phyloP scores from a whole-genome alignment of 2,888 invertebrate species.

The Caenorhabditis macrosperma region DNA sequence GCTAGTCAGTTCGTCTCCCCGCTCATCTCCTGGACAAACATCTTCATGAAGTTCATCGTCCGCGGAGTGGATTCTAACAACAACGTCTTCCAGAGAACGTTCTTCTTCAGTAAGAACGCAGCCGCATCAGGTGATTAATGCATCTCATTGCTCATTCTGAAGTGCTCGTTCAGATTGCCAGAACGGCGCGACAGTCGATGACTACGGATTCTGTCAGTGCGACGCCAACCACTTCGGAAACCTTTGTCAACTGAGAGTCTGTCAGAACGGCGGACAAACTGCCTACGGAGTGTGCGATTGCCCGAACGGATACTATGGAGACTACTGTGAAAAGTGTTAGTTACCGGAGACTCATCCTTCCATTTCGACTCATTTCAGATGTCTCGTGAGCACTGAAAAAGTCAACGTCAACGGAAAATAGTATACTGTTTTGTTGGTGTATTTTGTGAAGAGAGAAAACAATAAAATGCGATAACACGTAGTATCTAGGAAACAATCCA shows the following conservation, averaged over 20 bases:
- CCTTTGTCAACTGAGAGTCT: slow-evolving; percentile 47
- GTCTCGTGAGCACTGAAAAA: background rate
- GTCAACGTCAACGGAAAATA: background rate
- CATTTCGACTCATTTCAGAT: slow-evolving; percentile 26
- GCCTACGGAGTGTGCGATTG: slow-evolving; percentile 65
- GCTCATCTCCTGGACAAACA: slow-evolving; percentile 37
- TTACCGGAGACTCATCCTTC: background rate
- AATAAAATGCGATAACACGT: slow-evolving; percentile 40
- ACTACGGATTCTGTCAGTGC: slow-evolving; percentile 52
- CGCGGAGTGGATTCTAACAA: slow-evolving; percentile 48
- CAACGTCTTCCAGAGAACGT: slow-evolving; percentile 56
- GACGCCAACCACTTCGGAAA: slow-evolving; percentile 41
- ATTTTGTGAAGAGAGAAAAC: background rate
- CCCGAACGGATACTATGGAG: slow-evolving; percentile 63
- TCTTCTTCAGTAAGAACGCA: slow-evolving; percentile 55
- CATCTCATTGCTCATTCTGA: background rate
- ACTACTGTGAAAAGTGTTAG: slow-evolving; percentile 62
- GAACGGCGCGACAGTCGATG: slow-evolving; percentile 42
- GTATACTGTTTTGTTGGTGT: background rate
- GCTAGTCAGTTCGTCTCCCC: slow-evolving; percentile 64
- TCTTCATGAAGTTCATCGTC: slow-evolving; percentile 59
- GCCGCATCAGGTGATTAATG: background rate
- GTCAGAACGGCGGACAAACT: slow-evolving; percentile 61
- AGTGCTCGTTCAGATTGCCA: slow-evolving; percentile 35
- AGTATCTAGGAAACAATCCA: slow-evolving; percentile 2